Base-by-base conservation (phyloP, 2,888 invertebrate species). In the Dryobota labecula region DNA sequence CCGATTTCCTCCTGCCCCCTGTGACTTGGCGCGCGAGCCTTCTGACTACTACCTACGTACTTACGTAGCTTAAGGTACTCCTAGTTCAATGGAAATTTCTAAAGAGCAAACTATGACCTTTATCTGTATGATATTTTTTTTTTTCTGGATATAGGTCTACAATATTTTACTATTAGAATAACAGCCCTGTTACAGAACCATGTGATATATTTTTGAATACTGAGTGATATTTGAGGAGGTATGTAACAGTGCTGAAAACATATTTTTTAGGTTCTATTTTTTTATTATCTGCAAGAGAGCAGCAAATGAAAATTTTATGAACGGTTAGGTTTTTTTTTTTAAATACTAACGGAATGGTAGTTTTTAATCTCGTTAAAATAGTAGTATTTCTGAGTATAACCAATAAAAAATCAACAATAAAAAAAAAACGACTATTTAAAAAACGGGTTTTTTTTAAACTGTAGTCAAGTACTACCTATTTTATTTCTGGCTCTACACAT, bases 1-100 rank as follows among this genome's bases (percentile, higher is more conserved):
- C 90, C 88, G 83, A 79, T 70, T 84, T 85, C 87, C 85, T 86
- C 80, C 82, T 76, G 83, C 80, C 76, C 83, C 81, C 75, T 63
- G 70, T 71, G 74, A 68, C 78, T 85, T 80, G 76, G 84, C 85
- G 72, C 62, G 77, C 81, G 69, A 69, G 66, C 79, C 76, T 76
- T 76, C 74, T 81, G 77, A 75, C 64, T 73, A 80, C 74, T 72
- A 63, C 63, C 69, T 69, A 69, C 71, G 45, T 68, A 54, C 71
- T 41, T 68, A 54, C 61, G 45, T 73, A 73, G 58, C 24, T 53
- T 57, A n/a, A 64, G 41, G 43, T 64, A 60, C 53, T 73, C 24
- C 51, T 58, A 58, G 49, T 65, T 53, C n/a, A 51, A 60, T 80
- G 53, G 58, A 47, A 53, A 58, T 49, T 38, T 73, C 3, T 43